Evolutionary conservation across 2,797 vertebrate genomes (phyloP).

Genomic region (Cuculus canorus): DNA sequence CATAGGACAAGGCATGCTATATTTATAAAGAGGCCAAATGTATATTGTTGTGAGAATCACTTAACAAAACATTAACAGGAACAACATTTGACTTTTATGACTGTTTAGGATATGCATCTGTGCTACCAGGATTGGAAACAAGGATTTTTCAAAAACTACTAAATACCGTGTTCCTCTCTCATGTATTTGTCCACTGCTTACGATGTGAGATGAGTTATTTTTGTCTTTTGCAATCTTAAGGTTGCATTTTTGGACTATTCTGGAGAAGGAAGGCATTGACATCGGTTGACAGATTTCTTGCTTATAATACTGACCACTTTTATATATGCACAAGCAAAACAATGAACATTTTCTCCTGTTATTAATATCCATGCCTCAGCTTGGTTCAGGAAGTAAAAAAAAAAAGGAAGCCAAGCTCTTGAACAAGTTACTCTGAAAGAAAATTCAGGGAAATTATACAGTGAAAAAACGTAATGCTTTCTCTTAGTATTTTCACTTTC

Average conservation of each 20-base stretch:
- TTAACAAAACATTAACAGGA: conserved; percentile 75
- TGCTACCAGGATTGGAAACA: conserved; percentile 58
- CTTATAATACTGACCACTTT: neutral
- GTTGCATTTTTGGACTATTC: conserved; percentile 41
- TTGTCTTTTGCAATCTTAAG: neutral
- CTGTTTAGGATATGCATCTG: conserved; percentile 33
- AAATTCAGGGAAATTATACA: neutral
- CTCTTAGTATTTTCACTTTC: neutral
- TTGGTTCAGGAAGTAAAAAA: neutral
- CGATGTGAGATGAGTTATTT: neutral
- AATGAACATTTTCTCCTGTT: neutral
- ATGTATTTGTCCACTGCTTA: neutral
- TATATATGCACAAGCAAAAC: neutral
- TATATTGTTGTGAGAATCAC: conserved; percentile 71
- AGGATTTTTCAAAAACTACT: conserved; percentile 49
- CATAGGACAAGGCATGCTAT: conserved; percentile 51
- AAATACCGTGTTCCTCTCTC: conserved; percentile 10
- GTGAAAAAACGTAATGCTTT: neutral
- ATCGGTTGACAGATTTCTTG: neutral
- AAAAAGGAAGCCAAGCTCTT: neutral
- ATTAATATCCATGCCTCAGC: neutral
- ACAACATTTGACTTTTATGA: conserved; percentile 75
- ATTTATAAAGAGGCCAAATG: conserved; percentile 72
- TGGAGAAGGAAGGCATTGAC: neutral
- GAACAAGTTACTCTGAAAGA: neutral